Evolutionary conservation across 2,888 invertebrate species (phyloP), one percentile per base, ranked within the genome.

Genomic region (Athrips mouffetella): DNA sequence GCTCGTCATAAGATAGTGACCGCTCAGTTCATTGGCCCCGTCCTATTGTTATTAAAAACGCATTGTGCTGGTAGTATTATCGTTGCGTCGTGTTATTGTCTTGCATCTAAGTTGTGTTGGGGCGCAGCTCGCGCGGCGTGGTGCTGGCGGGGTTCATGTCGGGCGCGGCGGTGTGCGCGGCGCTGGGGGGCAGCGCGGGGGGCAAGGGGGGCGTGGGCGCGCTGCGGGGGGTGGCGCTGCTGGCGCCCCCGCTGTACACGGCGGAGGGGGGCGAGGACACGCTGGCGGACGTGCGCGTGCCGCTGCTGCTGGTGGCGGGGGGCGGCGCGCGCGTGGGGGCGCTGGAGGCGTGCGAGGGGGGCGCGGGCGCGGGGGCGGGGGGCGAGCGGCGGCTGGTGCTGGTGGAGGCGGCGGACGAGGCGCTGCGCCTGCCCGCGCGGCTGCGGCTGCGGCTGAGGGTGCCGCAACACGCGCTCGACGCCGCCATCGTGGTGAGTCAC

Each of bases 401-500:
- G 33, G 90, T 94, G 47, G 92, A 92, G 37, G 92, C 92, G 37
- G 93, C 92, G 0, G 93, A 94, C 76, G 91, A 91, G 65, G 79
- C 89, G 58, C 85, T 94, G 55, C 82, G 93, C 29, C 82, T 94
- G 70, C 87, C 90, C 10, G 87, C 89, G 42, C 76, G 84, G 2
- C 90, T 90, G 64, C 91, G 92, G 61, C 86, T 89, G 51, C 80
- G 87, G 8, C 91, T 91, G 50, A 89, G 90, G 2, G 86, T 94
- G 54, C 93, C 93, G 39, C 94, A 94, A 73, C 85, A 89, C 45
- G 92, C 94, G 80, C 91, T 94, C 2, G 94, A 94, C 72, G 82
- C 83, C 13, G 80, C 78, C 50, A 58, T 85, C 29, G 80, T 66
- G 62, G 85, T 83, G 13, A 60, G 77, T n/a, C 3, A 20, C 3